Evolutionary conservation across 2,888 invertebrate genomes (phyloP).

Genomic region (Meteorus cinctellus): DNA sequence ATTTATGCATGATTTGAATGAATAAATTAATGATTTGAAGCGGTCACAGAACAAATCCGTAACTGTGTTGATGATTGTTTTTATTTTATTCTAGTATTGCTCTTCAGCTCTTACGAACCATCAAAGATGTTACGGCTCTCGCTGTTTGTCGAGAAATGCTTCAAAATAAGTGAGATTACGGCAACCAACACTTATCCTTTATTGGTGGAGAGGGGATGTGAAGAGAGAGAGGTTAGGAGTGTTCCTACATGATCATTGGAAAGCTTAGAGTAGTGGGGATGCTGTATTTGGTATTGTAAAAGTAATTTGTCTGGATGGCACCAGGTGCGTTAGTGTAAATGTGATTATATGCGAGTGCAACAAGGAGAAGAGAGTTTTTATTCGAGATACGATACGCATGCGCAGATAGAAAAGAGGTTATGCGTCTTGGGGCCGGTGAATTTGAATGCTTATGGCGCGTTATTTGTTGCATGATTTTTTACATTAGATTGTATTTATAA

Average conservation of each 20-base stretch:
- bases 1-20: neutral
- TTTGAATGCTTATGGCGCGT: no score
- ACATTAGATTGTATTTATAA: no score
- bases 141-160: neutral
- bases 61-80: neutral
- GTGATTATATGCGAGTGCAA: no score
- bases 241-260: neutral
- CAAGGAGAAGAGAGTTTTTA: no score
- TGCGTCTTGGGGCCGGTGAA: no score
- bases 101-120: neutral
- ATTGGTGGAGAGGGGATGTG: neutral
- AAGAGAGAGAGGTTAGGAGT: neutral
- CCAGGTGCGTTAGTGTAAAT: neutral
- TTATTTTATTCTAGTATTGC: neutral
- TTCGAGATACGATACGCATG: no score
- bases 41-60: neutral
- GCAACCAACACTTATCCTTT: neutral
- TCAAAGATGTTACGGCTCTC: neutral
- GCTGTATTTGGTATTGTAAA: neutral
- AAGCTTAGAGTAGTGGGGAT: neutral
- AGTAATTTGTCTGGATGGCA: neutral
- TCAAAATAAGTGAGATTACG: neutral
- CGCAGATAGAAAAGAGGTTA: no score
- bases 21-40: neutral
- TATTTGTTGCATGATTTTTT: no score